Percentiles rank a stretch among this genome's conserved stretches.
These are phyloP conservation scores for Patella pellucida DNA, from an alignment of 2,888 invertebrate genomes.

Conservation along the genomic window DNA sequence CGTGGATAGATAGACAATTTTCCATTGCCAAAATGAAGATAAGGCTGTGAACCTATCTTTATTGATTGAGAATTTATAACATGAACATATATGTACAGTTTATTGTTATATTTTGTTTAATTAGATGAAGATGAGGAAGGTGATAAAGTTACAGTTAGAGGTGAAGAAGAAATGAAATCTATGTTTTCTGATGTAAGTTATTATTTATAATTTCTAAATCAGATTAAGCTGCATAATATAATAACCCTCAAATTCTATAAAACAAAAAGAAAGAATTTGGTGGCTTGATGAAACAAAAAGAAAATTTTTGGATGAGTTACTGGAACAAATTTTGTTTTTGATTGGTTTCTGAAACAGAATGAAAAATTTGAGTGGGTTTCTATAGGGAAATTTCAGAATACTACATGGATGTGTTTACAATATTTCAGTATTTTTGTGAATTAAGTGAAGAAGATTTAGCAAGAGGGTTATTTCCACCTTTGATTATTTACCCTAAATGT, in stretches of 20 bases:
- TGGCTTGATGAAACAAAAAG: no score
- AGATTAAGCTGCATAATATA: no score
- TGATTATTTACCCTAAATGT: slow-evolving; percentile 64
- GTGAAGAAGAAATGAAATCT: slow-evolving; percentile 66
- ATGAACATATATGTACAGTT: not conserved
- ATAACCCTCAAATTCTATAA: no score
- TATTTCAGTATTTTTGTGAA: slow-evolving; percentile 54
- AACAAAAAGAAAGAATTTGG: no score
- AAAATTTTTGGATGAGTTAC: no score
- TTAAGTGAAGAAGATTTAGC: slow-evolving; percentile 55
- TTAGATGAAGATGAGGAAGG: slow-evolving; percentile 69
- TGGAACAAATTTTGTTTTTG: no score
- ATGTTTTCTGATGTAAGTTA: slow-evolving; percentile 63
- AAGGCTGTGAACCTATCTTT: not conserved
- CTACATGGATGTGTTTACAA: not conserved
- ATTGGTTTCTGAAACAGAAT: slow-evolving; percentile 6
- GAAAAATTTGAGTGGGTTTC: not conserved
- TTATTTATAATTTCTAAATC: not conserved
- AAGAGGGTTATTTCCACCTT: slow-evolving; percentile 55
- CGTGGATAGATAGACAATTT: not conserved
- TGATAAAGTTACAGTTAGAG: slow-evolving; percentile 67
- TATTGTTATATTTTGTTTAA: slow-evolving; percentile 17
- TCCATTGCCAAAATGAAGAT: not conserved
- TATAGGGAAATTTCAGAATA: not conserved
- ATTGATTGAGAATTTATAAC: not conserved